A percentile compares a stretch with the other conserved stretches of the same genome.
These are phyloP conservation scores for Halcyon malimbica DNA, from an alignment of 2,113 vertebrate species.

Conservation along the genomic window DNA sequence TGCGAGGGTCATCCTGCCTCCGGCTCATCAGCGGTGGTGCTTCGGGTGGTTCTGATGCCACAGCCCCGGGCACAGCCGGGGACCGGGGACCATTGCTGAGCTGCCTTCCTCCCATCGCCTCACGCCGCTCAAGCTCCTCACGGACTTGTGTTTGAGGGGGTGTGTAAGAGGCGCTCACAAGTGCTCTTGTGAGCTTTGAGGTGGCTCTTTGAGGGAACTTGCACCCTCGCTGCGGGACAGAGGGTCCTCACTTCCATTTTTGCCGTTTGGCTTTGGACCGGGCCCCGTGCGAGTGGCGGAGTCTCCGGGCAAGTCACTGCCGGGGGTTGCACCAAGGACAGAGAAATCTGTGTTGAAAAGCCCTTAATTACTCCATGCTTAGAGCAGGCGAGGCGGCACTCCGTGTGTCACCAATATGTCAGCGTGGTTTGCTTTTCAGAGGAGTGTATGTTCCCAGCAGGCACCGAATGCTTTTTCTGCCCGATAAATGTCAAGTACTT, in stretches of 20 bases:
- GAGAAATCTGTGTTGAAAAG: background rate
- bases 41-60: background rate
- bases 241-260: background rate
- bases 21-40: background rate
- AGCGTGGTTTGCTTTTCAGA: conserved; percentile 11
- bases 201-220: background rate
- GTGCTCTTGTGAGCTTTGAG: background rate
- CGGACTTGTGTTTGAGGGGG: background rate
- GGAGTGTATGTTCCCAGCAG: conserved; percentile 36
- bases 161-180: background rate
- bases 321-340: background rate
- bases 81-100: too few relatives aligned
- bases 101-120: background rate
- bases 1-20: background rate
- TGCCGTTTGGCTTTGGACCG: background rate
- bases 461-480: background rate
- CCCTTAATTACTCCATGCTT: conserved; percentile 25
- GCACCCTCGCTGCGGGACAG: background rate
- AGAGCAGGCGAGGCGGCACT: background rate
- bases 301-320: background rate
- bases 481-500: conserved; percentile 60
- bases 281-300: fast-evolving
- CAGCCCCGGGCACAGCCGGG: background rate
- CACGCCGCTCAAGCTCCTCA: fast-evolving
- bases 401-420: background rate